phyloP scores from a whole-genome alignment of 2,888 invertebrate species.

The Drosophila peninsularis region DNA sequence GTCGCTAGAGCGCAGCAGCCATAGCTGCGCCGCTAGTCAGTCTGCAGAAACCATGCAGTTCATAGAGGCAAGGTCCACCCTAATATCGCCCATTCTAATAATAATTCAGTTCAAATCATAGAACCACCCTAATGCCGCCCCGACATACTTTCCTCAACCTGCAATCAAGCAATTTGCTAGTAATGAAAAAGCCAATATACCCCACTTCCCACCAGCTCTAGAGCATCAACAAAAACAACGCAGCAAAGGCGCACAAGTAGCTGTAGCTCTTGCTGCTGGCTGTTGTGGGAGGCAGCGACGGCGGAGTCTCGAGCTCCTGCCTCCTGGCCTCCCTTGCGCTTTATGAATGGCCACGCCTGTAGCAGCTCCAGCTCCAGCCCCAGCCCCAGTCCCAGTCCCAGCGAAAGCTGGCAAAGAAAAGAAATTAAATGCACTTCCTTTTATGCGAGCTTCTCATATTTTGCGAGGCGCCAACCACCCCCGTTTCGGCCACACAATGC shows the following conservation, averaged over 20 bases:
- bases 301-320: constrained; percentile 2
- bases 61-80: not conserved
- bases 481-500: constrained; percentile 56
- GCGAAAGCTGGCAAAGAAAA: constrained; percentile 65
- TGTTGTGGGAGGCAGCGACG: constrained; percentile 3
- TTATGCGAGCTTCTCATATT: constrained; percentile 75
- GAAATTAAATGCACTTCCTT: constrained; percentile 81
- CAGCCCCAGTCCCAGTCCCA: constrained; percentile 1
- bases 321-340: constrained; percentile 23
- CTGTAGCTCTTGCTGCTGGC: constrained; percentile 7
- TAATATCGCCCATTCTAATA: too few species aligned
- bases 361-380: not conserved
- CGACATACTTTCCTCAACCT: too few species aligned
- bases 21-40: too few species aligned
- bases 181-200: not conserved
- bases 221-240: constrained; percentile 7
- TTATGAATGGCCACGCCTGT: constrained; percentile 65
- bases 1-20: too few species aligned
- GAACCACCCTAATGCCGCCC: too few species aligned
- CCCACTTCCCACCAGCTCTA: not conserved
- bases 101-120: too few species aligned
- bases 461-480: constrained; percentile 31
- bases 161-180: too few species aligned
- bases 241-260: constrained; percentile 1
- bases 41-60: too few species aligned